A percentile compares a stretch with the other conserved stretches of the same genome.
These are phyloP conservation scores for Mesorhabditis sp. DNA, from an alignment of 2,888 invertebrate species.

Conservation along the genomic window DNA sequence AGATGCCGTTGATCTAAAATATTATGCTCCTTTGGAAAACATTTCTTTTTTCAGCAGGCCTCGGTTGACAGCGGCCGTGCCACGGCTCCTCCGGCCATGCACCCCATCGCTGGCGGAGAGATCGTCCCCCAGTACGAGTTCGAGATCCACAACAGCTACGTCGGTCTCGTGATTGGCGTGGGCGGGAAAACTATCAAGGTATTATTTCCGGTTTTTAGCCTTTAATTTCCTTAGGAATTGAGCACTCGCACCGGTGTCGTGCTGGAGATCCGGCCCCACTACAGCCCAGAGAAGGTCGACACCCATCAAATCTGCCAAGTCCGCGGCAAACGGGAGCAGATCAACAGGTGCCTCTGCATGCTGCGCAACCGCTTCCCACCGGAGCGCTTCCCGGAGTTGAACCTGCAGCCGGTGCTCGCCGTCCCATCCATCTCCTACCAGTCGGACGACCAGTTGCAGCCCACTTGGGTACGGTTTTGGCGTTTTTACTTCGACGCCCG, in stretches of 20 bases:
- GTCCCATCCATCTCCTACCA: slow-evolving; percentile 38
- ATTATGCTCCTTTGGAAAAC: too few relatives aligned
- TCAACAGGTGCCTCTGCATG: slow-evolving; percentile 54
- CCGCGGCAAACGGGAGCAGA: slow-evolving; percentile 54
- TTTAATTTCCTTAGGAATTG: slow-evolving; percentile 41
- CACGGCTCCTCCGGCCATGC: neutral
- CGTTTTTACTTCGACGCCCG: neutral
- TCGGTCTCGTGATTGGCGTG: neutral
- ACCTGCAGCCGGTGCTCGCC: slow-evolving; percentile 56
- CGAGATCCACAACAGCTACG: neutral
- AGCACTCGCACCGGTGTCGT: slow-evolving; percentile 51
- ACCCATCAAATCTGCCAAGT: slow-evolving; percentile 57
- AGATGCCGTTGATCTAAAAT: too few relatives aligned
- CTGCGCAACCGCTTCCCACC: slow-evolving; percentile 55
- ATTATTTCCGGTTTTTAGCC: neutral
- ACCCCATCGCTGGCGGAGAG: slow-evolving; percentile 5
- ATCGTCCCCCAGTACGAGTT: slow-evolving; percentile 4
- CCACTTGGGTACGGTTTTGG: slow-evolving; percentile 32
- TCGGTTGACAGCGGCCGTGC: neutral
- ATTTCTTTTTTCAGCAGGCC: slow-evolving; percentile 16
- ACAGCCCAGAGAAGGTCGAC: slow-evolving; percentile 44
- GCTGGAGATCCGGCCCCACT: slow-evolving; percentile 55
- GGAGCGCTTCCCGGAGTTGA: slow-evolving; percentile 56
- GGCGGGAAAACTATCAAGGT: slow-evolving; percentile 1
- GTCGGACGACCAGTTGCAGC: slow-evolving; percentile 39